Conservation (phyloP, 1,140 invertebrate genomes). For the Brachionus angularis region DNA sequence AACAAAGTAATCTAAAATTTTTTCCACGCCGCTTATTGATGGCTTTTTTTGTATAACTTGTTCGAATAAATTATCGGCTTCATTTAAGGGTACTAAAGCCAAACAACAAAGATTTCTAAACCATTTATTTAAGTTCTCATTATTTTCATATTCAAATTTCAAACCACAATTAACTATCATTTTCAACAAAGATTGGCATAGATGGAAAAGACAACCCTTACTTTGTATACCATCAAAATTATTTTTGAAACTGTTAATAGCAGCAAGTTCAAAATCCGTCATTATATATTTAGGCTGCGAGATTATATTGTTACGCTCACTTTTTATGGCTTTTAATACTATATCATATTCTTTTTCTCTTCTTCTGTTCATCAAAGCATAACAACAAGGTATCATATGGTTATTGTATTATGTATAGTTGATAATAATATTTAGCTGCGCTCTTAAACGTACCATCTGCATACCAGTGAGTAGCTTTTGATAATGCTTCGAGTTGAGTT, state of each 20-base stretch:
- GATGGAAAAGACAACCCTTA: not conserved
- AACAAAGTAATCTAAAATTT: not conserved
- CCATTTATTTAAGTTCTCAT: not conserved
- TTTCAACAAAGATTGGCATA: not conserved
- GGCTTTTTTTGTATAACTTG: not conserved
- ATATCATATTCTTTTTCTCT: not conserved
- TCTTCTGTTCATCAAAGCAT: not conserved
- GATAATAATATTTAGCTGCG: not conserved
- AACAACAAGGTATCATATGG: no score
- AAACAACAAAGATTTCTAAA: not conserved
- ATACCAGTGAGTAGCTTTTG: not conserved
- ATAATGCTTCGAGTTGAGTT: not conserved
- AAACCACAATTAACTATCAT: not conserved
- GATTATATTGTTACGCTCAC: not conserved
- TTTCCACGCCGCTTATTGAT: not conserved
- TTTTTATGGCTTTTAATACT: not conserved
- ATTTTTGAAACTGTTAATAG: not conserved
- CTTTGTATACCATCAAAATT: not conserved
- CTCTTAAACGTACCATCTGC: not conserved
- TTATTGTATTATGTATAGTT: no score
- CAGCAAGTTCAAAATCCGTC: not conserved
- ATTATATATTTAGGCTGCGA: not conserved
- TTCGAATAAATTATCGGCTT: not conserved
- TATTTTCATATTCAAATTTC: not conserved
- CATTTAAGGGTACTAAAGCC: not conserved